Evolutionary conservation across 2,888 invertebrate species (phyloP), one percentile per base, ranked within the genome.

Genomic region (Cecidostiba fungosa): DNA sequence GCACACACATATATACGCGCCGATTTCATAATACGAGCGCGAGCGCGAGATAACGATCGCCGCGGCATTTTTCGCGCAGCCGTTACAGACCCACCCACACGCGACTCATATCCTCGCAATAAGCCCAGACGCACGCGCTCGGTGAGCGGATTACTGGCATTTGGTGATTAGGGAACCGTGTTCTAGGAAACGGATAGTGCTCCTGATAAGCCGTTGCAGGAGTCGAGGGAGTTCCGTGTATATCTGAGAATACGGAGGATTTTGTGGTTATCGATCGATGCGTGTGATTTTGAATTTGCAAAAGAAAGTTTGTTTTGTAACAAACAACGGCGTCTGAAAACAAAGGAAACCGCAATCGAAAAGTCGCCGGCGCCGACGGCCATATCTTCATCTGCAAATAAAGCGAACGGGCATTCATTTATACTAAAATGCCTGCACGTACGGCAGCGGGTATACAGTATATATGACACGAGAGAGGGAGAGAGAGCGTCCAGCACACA

Each of bases 31-130:
- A 84, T 29, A 32, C 66, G 77, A 70, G 70, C 16, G 72, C 39
- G 43, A 36, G 39, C 62, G 26, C 62, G 62, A n/a, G 26, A 82
- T 82, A 84, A 82, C 54, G 77, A 80, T 81, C 43, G 62, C 62
- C 10, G 62, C 23, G 62, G 69, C 50, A 23, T 50, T 70, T 47
- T 70, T 70, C 36, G 19, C n/a, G n/a, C 26, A 23, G 36, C 6
- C 29, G n/a, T 59, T 59, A 8, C 66, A 66, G 66, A 69, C 79
- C 47, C 79, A 50, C 80, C 19, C 80, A 54, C 32, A 77, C 29
- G 66, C 26, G 66, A 66, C 29, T 66, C 66, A 29, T 66, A 66
- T 66, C 66, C 66, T 66, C 26, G 66, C 66, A 14, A 2, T 32
- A 32, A n/a, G n/a, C n/a, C n/a, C 3, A 19, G 4, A 50, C 50